These are phyloP conservation scores for Heliopora coerulea DNA, from an alignment of 92 coral and sea anemone genomes.

Conservation along the genomic window DNA sequence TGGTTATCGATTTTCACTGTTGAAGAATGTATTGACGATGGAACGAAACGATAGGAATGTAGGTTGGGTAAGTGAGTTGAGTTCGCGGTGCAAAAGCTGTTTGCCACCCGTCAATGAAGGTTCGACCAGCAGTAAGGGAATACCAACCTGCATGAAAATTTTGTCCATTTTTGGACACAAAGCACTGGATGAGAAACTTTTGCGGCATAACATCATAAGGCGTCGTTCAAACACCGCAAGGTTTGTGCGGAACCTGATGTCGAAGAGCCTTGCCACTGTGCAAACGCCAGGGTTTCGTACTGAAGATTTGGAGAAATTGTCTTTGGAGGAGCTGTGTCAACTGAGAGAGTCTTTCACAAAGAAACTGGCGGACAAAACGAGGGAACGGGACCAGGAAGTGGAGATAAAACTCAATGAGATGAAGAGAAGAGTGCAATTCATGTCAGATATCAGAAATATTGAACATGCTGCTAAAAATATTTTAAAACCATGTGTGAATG, in stretches of 20 bases:
- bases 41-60: neutral
- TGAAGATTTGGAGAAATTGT: slow-evolving; percentile 28
- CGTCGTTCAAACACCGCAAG: slow-evolving; percentile 35
- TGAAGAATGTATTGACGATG: neutral
- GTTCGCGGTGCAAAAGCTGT: neutral
- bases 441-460: slow-evolving; percentile 19
- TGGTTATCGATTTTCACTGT: too few relatives aligned
- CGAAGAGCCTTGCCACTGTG: slow-evolving; percentile 9
- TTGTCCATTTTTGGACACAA: slow-evolving; percentile 37
- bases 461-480: slow-evolving; percentile 23
- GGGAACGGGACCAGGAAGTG: neutral
- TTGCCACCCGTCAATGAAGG: neutral
- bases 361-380: slow-evolving; percentile 7
- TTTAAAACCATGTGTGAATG: slow-evolving; percentile 39
- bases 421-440: neutral
- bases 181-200: slow-evolving; percentile 32
- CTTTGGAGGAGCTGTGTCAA: slow-evolving; percentile 3
- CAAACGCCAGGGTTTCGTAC: neutral
- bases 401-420: slow-evolving; percentile 6
- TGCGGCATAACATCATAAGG: slow-evolving; percentile 25
- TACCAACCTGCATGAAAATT: slow-evolving; percentile 11
- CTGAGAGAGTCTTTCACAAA: slow-evolving; percentile 10
- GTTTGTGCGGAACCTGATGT: slow-evolving; percentile 14
- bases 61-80: neutral
- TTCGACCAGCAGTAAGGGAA: neutral